Evolutionary conservation across 1,140 invertebrate genomes (phyloP).

Genomic region (Chrysopa pallens): DNA sequence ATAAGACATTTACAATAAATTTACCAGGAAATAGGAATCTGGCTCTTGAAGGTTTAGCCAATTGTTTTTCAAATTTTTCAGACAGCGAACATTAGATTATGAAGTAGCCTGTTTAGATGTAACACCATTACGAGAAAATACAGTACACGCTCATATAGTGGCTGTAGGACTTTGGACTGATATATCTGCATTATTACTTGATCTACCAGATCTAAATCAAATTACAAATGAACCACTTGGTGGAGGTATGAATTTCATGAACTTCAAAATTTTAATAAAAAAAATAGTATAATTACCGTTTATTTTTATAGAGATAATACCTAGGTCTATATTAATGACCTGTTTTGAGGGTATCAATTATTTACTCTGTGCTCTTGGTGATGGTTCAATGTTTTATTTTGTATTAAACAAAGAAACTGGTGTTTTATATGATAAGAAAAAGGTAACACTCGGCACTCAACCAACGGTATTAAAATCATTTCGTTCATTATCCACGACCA

Average conservation of each 20-base stretch:
- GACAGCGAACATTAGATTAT: constrained; percentile 56
- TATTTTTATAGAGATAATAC: constrained; percentile 67
- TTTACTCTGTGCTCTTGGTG: constrained; percentile 81
- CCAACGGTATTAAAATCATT: constrained; percentile 89
- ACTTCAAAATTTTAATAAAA: background rate
- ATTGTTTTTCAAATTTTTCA: constrained; percentile 15
- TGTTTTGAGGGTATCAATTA: constrained; percentile 87
- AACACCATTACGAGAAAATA: constrained; percentile 52
- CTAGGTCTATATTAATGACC: constrained; percentile 85
- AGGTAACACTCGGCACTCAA: constrained; percentile 91
- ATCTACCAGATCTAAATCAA: constrained; percentile 57
- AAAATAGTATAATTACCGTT: background rate
- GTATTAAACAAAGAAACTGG: constrained; percentile 56
- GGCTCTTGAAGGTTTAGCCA: background rate
- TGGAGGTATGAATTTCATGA: constrained; percentile 36
- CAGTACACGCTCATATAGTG: constrained; percentile 49
- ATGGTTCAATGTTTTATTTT: constrained; percentile 97
- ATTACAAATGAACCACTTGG: constrained; percentile 72
- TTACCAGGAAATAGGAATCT: background rate
- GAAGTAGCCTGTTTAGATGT: constrained; percentile 96
- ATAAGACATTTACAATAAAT: background rate
- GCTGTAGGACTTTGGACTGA: constrained; percentile 96
- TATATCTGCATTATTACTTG: constrained; percentile 76
- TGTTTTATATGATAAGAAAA: constrained; percentile 63
- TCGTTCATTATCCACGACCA: constrained; percentile 74